These are phyloP conservation scores for Drosophila athabasca DNA, from an alignment of 1,140 invertebrate genomes.

Conservation along the genomic window DNA sequence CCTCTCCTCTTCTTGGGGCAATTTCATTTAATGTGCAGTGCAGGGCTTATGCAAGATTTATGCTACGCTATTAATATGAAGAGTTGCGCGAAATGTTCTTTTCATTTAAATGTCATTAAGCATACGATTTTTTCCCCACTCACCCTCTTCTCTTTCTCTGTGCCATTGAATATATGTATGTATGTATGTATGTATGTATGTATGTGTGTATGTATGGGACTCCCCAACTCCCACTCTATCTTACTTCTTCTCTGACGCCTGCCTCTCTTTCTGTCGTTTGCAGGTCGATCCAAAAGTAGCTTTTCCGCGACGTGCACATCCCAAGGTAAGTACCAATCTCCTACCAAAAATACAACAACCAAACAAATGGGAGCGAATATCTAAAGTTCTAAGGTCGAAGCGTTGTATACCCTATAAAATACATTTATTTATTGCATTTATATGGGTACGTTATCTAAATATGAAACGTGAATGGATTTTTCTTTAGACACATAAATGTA, in stretches of 20 bases:
- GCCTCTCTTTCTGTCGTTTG: slow-evolving; percentile 66
- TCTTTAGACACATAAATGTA: neutral
- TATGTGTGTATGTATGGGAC: no score
- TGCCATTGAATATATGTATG: no score
- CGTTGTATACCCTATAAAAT: neutral
- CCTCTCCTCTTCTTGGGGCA: slow-evolving; percentile 39
- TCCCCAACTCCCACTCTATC: slow-evolving; percentile 1
- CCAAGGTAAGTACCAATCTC: slow-evolving; percentile 91
- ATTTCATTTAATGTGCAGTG: slow-evolving; percentile 77
- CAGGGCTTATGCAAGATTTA: slow-evolving; percentile 79
- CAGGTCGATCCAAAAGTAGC: slow-evolving; percentile 99
- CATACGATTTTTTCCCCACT: slow-evolving; percentile 62
- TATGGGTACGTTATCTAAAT: no score
- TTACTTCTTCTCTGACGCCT: neutral
- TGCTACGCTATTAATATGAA: slow-evolving; percentile 77
- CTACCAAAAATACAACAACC: no score
- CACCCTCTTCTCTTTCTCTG: neutral
- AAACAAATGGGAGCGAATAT: slow-evolving; percentile 1
- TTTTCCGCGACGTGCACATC: slow-evolving; percentile 99
- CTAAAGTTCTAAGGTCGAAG: neutral
- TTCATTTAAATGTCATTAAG: slow-evolving; percentile 81
- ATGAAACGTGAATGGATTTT: no score
- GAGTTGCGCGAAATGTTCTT: slow-evolving; percentile 78
- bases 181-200: no score
- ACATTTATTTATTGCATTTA: no score